phyloP scores from a whole-genome alignment of 2,797 vertebrate genomes.

The Anas capensis region DNA sequence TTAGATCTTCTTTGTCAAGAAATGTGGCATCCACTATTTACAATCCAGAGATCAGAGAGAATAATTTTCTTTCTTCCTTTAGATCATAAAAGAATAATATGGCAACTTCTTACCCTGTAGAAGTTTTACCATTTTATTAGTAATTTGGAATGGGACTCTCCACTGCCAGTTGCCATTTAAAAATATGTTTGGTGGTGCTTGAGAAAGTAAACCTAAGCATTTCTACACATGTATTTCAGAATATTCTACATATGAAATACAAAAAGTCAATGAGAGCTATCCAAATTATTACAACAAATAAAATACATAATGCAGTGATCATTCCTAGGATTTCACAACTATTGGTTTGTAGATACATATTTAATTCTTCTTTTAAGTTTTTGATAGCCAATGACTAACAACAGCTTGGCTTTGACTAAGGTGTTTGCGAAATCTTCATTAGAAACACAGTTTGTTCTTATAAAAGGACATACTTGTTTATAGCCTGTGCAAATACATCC shows the following conservation, averaged over 20 bases:
- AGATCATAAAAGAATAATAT: background rate
- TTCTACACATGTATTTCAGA: background rate
- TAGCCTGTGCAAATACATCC: background rate
- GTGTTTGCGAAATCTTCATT: background rate
- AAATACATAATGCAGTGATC: background rate
- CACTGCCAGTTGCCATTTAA: rapidly evolving
- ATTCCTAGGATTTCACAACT: background rate
- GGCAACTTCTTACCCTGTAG: background rate
- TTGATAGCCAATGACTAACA: background rate
- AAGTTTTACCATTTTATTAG: background rate
- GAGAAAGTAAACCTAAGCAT: background rate
- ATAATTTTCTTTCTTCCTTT: background rate
- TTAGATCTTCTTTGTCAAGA: background rate
- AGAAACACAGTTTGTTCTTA: background rate
- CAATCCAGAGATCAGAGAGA: background rate
- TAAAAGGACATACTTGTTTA: background rate
- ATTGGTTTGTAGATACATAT: background rate
- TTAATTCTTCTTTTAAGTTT: background rate
- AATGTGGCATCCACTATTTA: background rate
- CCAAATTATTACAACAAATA: background rate
- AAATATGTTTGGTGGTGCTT: background rate
- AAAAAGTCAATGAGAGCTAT: background rate
- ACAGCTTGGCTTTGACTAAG: background rate
- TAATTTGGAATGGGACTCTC: background rate
- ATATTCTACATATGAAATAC: background rate